Evolutionary conservation across 1,140 invertebrate species (phyloP), one percentile per base, ranked within the genome.

Genomic region (Araneus ventricosus): DNA sequence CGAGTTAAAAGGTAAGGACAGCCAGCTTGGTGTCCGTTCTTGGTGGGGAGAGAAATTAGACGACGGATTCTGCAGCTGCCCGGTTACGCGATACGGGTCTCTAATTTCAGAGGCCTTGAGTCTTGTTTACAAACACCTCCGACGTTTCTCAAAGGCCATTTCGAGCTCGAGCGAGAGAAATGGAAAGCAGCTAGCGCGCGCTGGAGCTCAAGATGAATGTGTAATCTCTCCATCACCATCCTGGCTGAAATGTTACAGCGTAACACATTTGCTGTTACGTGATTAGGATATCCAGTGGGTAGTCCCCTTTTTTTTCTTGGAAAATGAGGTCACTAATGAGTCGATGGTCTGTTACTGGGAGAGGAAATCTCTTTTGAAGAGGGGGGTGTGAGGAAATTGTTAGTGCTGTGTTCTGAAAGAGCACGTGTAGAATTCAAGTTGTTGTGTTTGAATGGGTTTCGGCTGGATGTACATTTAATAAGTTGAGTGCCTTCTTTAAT

Each of bases 51-150:
- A 0, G 45, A 52, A 52, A 52, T 52, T n/a, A 37, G 70, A 79
- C 30, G 41, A 70, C 59, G 63, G 8, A n/a, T 89, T 22, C 27
- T 52, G n/a, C 88, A 79, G 88, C 88, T 89, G 88, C 70, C 30
- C 39, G 1, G 63, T 89, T 89, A 89, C 88, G 88, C 88, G 88
- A 89, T 45, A 30, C 39, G 88, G 24, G 59, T 89, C 10, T 41
- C 34, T 75, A 91, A 57, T 91, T 84, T 91, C 70, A 14, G 70
- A 52, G 75, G 75, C 89, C 79, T 91, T 82, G 79, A 63, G 57
- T 84, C 89, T 84, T 91, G 89, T 91, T 91, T 91, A 91, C 89
- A 84, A 91, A 91, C 89, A 91, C 57, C 37, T 61, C 75, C 57
- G 27, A 79, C 30, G 24, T 59, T 39, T 52, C 30, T 37, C 37